Evolutionary conservation across 2,888 invertebrate genomes (phyloP).

Genomic region (Diplazon laetatorius): DNA sequence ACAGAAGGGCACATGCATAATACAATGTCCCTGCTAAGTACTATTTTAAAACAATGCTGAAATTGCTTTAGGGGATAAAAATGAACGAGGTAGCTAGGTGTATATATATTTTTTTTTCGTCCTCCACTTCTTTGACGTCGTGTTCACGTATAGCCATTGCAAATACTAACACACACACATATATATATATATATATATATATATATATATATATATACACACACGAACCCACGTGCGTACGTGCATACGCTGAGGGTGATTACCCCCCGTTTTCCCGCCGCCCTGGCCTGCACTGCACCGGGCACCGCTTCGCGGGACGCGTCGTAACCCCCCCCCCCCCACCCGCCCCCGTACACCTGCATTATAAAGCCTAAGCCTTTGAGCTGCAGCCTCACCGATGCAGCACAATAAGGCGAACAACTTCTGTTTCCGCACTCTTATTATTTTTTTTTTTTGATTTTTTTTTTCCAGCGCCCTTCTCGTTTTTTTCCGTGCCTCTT

Average conservation of each 20-base stretch:
- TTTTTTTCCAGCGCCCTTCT: too few relatives aligned
- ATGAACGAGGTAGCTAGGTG: slow-evolving; percentile 82
- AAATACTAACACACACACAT: slow-evolving; percentile 12
- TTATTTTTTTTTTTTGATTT: slow-evolving; percentile 50
- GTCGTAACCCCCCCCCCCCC: too few relatives aligned
- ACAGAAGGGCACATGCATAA: slow-evolving; percentile 82
- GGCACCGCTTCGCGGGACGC: slow-evolving; percentile 58
- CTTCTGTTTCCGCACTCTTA: slow-evolving; percentile 73
- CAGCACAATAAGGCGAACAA: slow-evolving; percentile 82
- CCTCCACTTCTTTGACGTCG: slow-evolving; percentile 78
- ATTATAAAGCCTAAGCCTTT: slow-evolving; percentile 81
- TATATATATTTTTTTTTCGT: too few relatives aligned
- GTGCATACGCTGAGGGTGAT: slow-evolving; percentile 65
- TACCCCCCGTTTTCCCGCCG: slow-evolving; percentile 54
- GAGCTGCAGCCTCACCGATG: slow-evolving; percentile 80
- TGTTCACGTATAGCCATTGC: slow-evolving; percentile 29
- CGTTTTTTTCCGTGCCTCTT: slow-evolving; percentile 29
- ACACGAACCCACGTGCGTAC: not conserved
- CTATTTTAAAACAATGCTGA: slow-evolving; percentile 83
- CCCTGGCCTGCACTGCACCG: slow-evolving; percentile 57
- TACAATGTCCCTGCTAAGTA: slow-evolving; percentile 83
- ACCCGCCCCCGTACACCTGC: slow-evolving; percentile 61
- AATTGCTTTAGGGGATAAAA: slow-evolving; percentile 83
- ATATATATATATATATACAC: slow-evolving; percentile 29
- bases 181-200: slow-evolving; percentile 47